A percentile compares a stretch with the other conserved stretches of the same genome.
phyloP scores from a whole-genome alignment of 2,113 vertebrate genomes.

The Dicentrarchus labrax region DNA sequence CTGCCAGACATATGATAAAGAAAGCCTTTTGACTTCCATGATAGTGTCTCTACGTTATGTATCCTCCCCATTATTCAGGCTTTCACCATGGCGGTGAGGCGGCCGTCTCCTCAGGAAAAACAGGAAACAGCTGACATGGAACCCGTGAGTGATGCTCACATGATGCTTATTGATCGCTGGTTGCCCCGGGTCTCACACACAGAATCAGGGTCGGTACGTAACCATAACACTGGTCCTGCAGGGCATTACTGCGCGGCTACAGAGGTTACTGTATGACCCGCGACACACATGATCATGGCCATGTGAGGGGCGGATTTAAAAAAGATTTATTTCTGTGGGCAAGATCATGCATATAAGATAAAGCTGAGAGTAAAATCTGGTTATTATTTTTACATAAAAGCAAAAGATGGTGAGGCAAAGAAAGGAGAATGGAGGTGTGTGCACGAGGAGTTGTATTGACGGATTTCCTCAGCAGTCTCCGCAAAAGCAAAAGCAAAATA shows the following conservation, averaged over 20 bases:
- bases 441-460: constrained; percentile 18
- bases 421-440: constrained; percentile 9
- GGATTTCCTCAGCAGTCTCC: constrained; percentile 23
- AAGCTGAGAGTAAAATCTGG: neutral
- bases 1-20: constrained; percentile 43
- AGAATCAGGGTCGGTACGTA: constrained; percentile 60
- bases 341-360: neutral
- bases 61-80: constrained; percentile 44
- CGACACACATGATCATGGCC: constrained; percentile 58
- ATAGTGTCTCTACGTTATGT: constrained; percentile 37
- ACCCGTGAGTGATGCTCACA: constrained; percentile 76
- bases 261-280: constrained; percentile 59
- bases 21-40: constrained; percentile 31
- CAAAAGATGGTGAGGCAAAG: neutral
- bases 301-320: constrained; percentile 1
- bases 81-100: constrained; percentile 38
- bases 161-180: constrained; percentile 78
- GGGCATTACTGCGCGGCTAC: constrained; percentile 54
- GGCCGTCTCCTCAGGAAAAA: constrained; percentile 70
- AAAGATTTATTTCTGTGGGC: neutral
- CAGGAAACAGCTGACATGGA: constrained; percentile 79
- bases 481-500: constrained; percentile 30
- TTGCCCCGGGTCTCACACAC: constrained; percentile 61
- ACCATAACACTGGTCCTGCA: constrained; percentile 61
- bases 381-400: neutral